A percentile compares a stretch with the other conserved stretches of the same genome.
Conservation (phyloP, 2,113 vertebrate genomes). For the Xenus cinereus region DNA sequence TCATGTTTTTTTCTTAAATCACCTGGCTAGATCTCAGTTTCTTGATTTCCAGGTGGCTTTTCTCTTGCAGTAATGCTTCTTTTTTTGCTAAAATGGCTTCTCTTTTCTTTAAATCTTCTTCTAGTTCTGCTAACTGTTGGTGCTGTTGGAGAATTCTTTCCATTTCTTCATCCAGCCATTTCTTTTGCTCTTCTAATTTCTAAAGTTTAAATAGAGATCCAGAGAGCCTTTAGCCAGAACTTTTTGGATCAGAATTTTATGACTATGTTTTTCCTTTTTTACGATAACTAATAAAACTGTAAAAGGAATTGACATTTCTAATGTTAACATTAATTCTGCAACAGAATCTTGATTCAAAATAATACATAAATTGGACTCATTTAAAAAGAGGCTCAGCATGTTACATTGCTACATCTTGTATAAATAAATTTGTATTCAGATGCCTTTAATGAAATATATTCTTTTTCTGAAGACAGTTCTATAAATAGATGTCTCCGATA, state of each 20-base stretch:
- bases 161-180: slow-evolving; percentile 88
- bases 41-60: slow-evolving; percentile 83
- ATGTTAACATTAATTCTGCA: not conserved
- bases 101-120: slow-evolving; percentile 85
- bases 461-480: not conserved
- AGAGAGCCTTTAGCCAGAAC: not conserved
- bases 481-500: not conserved
- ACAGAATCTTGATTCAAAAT: not conserved
- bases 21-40: slow-evolving; percentile 88
- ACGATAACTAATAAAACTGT: not conserved
- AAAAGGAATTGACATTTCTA: not conserved
- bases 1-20: not conserved
- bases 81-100: slow-evolving; percentile 82
- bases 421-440: not conserved
- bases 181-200: slow-evolving; percentile 73
- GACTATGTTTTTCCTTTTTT: not conserved
- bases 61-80: slow-evolving; percentile 82
- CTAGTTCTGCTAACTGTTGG: slow-evolving; percentile 79
- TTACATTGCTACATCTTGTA: not conserved
- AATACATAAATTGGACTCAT: not conserved
- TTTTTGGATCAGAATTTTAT: not conserved
- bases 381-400: not conserved
- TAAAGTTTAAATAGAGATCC: slow-evolving; percentile 27
- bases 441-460: not conserved
- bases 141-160: slow-evolving; percentile 83